phyloP scores from a whole-genome alignment of 2,797 vertebrate species.

The Eulemur rubriventer region DNA sequence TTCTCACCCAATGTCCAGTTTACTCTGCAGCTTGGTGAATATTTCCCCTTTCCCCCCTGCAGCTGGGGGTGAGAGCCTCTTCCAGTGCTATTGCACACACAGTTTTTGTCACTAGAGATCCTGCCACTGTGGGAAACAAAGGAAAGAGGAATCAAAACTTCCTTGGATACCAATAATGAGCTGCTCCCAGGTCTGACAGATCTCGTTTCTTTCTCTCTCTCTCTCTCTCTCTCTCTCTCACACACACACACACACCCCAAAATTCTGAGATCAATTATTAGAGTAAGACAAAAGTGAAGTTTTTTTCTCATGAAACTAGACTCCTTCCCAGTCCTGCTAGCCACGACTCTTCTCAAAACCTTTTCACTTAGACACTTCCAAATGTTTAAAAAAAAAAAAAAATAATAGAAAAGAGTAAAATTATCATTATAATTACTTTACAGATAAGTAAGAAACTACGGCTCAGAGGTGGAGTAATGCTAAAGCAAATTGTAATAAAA shows the following conservation, averaged over 20 bases:
- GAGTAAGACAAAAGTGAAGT: neutral
- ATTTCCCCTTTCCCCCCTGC: neutral
- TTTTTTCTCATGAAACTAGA: neutral
- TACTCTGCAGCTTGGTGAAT: neutral
- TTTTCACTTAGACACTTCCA: neutral
- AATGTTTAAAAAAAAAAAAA: neutral
- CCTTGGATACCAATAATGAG: neutral
- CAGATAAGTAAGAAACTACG: neutral
- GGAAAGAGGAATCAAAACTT: neutral
- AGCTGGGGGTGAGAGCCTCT: neutral
- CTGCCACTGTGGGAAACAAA: neutral
- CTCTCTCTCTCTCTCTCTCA: neutral
- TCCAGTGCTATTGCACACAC: neutral
- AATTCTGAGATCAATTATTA: conserved; percentile 43
- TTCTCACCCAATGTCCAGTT: neutral
- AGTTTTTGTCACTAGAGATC: neutral
- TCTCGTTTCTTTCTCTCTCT: neutral
- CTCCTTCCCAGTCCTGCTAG: neutral
- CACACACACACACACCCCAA: neutral
- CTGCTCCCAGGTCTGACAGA: neutral
- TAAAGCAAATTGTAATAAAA: neutral
- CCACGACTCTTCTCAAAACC: neutral
- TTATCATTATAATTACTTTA: neutral
- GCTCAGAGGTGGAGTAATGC: neutral
- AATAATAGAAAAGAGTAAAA: neutral